A percentile compares a stretch with the other conserved stretches of the same genome.
Conservation (phyloP, 2,888 invertebrate genomes). For the Tolmerus cingulatus region DNA sequence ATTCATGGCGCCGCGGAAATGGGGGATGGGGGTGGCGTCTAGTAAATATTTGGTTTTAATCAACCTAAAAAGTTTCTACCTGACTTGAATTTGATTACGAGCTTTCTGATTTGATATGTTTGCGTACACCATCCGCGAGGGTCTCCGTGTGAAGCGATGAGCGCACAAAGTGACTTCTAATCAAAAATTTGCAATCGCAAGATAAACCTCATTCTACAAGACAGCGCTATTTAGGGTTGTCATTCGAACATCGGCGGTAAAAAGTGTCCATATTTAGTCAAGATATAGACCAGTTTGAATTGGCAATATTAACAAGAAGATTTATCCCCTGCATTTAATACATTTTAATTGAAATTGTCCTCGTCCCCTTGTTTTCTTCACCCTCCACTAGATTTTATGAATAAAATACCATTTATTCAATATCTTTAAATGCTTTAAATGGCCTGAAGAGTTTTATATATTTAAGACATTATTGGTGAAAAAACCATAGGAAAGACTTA, state of each 20-base stretch:
- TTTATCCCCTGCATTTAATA: not conserved
- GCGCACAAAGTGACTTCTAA: slow-evolving; percentile 23
- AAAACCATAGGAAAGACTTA: not conserved
- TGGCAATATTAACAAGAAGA: not conserved
- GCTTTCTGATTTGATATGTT: slow-evolving; percentile 44
- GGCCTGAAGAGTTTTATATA: too few species aligned
- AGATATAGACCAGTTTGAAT: not conserved
- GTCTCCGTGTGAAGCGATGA: not conserved
- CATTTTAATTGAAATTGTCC: not conserved
- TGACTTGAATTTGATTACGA: slow-evolving; percentile 48
- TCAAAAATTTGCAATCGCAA: slow-evolving; percentile 34
- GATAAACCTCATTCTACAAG: not conserved
- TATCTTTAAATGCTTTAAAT: not conserved
- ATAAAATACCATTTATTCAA: not conserved
- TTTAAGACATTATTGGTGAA: too few species aligned
- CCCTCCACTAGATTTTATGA: not conserved
- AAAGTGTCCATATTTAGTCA: not conserved
- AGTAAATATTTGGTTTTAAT: slow-evolving; percentile 49
- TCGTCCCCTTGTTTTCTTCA: not conserved
- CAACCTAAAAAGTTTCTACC: slow-evolving; percentile 46
- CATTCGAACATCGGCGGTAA: not conserved
- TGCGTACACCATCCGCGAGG: not conserved
- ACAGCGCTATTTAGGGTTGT: not conserved
- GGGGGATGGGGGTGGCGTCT: slow-evolving; percentile 20
- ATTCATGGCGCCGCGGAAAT: not conserved